phyloP scores from a whole-genome alignment of 1,140 invertebrate genomes.

The Agrilus planipennis region DNA sequence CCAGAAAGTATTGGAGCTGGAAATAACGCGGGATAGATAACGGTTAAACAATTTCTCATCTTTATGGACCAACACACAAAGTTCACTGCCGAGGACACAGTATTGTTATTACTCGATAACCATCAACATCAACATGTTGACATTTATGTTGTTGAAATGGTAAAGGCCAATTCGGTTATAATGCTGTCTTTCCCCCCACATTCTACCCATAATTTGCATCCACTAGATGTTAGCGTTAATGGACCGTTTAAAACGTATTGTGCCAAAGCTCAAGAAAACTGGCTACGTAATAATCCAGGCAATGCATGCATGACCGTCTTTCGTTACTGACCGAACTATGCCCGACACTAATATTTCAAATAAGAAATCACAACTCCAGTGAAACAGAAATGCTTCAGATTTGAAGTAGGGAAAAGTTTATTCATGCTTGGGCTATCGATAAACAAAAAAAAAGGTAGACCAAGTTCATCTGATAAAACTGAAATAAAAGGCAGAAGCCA shows the following conservation, averaged over 20 bases:
- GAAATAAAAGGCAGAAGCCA: too few species aligned
- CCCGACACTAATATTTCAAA: background rate
- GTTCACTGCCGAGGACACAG: background rate
- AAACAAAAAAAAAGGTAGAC: too few species aligned
- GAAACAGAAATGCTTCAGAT: too few species aligned
- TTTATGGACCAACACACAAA: too few species aligned
- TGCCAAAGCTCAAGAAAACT: constrained; percentile 26
- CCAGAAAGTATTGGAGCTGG: constrained; percentile 22
- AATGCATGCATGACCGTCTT: constrained; percentile 16
- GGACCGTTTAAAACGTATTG: constrained; percentile 31
- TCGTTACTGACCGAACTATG: background rate
- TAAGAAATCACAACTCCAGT: too few species aligned
- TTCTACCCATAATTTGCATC: constrained; percentile 26
- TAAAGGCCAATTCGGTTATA: constrained; percentile 26
- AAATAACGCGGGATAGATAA: constrained; percentile 26
- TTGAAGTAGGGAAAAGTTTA: too few species aligned
- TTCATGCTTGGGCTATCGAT: too few species aligned
- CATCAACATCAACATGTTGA: constrained; percentile 19
- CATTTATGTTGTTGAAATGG: constrained; percentile 17
- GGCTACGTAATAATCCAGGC: constrained; percentile 34
- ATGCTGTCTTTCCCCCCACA: constrained; percentile 33
- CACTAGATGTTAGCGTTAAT: constrained; percentile 25
- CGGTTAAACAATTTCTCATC: constrained; percentile 14
- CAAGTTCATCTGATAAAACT: too few species aligned
- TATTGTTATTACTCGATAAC: constrained; percentile 16